Conservation (phyloP, 2,113 vertebrate genomes). For the Megalops atlanticus region DNA sequence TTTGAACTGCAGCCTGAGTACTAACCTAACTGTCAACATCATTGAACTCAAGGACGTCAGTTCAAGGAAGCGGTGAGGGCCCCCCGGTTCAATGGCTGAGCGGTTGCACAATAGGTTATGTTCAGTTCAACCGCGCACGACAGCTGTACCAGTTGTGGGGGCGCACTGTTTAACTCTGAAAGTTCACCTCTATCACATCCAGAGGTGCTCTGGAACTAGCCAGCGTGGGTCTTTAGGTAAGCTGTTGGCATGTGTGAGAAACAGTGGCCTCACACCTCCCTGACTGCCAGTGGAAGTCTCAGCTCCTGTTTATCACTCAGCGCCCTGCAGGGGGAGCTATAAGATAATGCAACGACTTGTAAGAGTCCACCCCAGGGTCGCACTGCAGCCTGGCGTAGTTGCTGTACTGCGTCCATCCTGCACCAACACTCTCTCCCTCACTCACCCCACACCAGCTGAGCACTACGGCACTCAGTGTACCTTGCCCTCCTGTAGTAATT, state of each 20-base stretch:
- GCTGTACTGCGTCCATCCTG: not conserved
- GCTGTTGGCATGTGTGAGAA: no score
- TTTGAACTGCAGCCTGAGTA: not conserved
- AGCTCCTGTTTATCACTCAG: not conserved
- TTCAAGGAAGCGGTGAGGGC: not conserved
- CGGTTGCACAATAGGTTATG: not conserved
- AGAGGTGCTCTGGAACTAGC: not conserved
- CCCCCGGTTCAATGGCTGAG: not conserved
- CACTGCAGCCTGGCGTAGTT: not conserved
- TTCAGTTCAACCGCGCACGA: not conserved
- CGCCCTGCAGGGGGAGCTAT: slow-evolving; percentile 30
- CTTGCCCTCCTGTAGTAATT: not conserved
- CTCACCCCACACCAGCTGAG: not conserved
- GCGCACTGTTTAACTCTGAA: not conserved
- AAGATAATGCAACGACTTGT: not conserved
- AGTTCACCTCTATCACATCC: not conserved
- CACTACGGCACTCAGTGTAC: not conserved
- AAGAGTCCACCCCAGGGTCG: not conserved
- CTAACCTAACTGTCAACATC: not conserved
- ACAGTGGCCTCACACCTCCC: not conserved
- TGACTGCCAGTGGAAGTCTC: not conserved
- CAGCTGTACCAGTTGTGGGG: not conserved
- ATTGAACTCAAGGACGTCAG: not conserved
- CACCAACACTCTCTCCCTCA: not conserved
- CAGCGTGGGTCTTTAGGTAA: no score